Percentiles rank a stretch among this genome's conserved stretches.
These are phyloP conservation scores for Nycticebus coucang DNA, from an alignment of 2,113 vertebrate genomes.

Conservation along the genomic window DNA sequence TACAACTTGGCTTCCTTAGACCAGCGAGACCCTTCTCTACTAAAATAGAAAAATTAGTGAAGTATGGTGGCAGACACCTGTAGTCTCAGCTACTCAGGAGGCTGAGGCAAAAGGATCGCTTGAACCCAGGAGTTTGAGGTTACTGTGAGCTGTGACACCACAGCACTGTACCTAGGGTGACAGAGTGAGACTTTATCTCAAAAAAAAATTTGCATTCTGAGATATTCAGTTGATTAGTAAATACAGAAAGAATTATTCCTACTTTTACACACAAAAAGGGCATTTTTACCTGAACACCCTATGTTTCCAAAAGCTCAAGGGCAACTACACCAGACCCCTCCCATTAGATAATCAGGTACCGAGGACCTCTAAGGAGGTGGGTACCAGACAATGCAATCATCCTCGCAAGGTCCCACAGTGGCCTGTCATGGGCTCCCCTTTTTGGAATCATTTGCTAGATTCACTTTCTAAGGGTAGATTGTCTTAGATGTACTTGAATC, in stretches of 20 bases:
- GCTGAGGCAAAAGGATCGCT: no score
- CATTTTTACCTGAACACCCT: background rate
- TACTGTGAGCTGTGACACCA: no score
- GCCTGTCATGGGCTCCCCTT: background rate
- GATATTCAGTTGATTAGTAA: constrained; percentile 10
- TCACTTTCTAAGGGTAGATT: background rate
- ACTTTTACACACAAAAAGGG: background rate
- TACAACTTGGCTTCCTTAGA: constrained; percentile 81
- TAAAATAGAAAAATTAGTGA: background rate
- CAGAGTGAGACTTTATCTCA: no score
- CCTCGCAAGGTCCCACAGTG: background rate
- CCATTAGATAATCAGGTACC: background rate
- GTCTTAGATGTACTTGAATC: background rate
- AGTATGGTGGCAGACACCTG: no score
- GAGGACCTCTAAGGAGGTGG: background rate
- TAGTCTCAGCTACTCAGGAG: no score
- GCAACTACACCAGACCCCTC: background rate
- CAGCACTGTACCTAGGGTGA: no score
- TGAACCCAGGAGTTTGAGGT: no score
- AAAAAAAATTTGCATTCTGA: background rate
- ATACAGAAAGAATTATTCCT: constrained; percentile 11
- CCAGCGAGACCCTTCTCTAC: constrained; percentile 78
- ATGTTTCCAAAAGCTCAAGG: constrained; percentile 13
- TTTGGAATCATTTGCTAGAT: background rate
- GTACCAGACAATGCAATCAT: background rate